Base-by-base conservation (phyloP, 1,140 invertebrate genomes). In the Sycobia sp. region DNA sequence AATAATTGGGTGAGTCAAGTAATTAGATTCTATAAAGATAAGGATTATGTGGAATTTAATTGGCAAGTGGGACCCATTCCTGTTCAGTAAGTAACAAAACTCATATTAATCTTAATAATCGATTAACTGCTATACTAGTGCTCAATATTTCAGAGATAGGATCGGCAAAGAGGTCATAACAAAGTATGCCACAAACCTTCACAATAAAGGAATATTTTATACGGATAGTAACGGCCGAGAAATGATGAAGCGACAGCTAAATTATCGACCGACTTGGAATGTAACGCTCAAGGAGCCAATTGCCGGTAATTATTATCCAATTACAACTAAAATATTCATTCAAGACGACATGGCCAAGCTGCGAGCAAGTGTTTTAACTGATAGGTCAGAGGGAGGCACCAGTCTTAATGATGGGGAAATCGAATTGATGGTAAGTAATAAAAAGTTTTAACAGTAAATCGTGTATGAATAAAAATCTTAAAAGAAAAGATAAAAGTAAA, bases 181-280 rank as follows among this genome's bases (percentile, higher is more conserved):
- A 0, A 84, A 86, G 43, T 97, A 90, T 54, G 78, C 82, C 2
- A 88, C 87, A 7, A 80, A 88, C 53, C 72, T 95, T 3, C 65
- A 84, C 1, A 88, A 89, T 0, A 81, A 88, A 5, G 85, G 84
- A 0, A 79, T 83, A 1, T 98, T 98, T 76, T 96, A 90, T 73
- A 99, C 96, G 0, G 97, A 99, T 77, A 90, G 94, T 0, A 99
- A 98, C 80, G 96, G 95, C 0, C 83, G 96, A 39, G 92, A 98
- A 80, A 88, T 94, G 75, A 72, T 98, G 29, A 86, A 89, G 69
- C 84, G 96, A 50, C 80, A 84, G 57, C 76, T 88, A 39, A 86
- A 97, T 73, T n/a, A n/a, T n/a, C 79, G 95, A 23, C 88, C 91
- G 4, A 90, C 91, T 2, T 98, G 88, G 89, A 82, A 83, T 25